phyloP scores from a whole-genome alignment of 1,140 invertebrate species.

The Hydropsyche tenuis region DNA sequence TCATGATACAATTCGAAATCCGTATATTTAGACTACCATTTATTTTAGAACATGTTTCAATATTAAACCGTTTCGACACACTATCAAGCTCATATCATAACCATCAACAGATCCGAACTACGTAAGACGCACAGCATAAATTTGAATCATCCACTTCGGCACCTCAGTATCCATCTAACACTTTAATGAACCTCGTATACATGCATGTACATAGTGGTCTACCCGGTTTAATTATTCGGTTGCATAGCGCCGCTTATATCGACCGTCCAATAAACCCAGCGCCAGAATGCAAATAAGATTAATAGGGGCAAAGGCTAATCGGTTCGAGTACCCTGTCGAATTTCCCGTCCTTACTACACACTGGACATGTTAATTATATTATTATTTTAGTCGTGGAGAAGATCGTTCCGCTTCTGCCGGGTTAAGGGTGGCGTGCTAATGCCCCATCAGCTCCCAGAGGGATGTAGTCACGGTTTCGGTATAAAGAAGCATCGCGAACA shows the following conservation, averaged over 20 bases:
- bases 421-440: constrained; percentile 1
- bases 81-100: no score
- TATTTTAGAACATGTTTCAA: no score
- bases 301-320: background rate
- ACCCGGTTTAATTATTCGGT: constrained; percentile 23
- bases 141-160: background rate
- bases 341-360: background rate
- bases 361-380: constrained; percentile 10
- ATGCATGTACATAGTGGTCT: background rate
- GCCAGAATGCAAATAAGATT: constrained; percentile 13
- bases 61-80: no score
- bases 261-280: constrained; percentile 6
- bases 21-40: no score
- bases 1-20: no score
- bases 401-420: background rate
- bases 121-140: no score
- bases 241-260: constrained; percentile 10
- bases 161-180: background rate
- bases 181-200: constrained; percentile 22
- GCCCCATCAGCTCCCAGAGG: background rate
- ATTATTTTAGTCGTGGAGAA: no score
- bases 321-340: background rate
- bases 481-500: background rate
- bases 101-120: no score
- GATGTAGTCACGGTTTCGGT: background rate